A percentile compares a stretch with the other conserved stretches of the same genome.
Conservation (phyloP, 2,888 invertebrate species). For the Cosmia trapezina region DNA sequence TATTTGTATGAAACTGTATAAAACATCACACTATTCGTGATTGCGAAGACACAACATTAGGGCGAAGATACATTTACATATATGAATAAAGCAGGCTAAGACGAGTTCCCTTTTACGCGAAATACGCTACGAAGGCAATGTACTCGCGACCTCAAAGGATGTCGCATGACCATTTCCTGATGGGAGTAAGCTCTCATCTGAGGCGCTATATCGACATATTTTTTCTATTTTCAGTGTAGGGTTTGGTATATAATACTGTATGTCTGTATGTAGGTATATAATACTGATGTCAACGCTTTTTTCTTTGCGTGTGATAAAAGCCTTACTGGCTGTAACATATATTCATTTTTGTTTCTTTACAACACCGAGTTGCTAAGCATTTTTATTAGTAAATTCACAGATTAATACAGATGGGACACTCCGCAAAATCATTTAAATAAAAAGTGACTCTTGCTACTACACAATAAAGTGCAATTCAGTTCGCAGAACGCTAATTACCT, state of each 20-base stretch:
- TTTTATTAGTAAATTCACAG: background rate
- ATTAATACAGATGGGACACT: too few species aligned
- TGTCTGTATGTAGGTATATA: background rate
- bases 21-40: slow-evolving; percentile 60
- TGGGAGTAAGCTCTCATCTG: slow-evolving; percentile 53
- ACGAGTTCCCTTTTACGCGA: slow-evolving; percentile 56
- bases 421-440: too few species aligned
- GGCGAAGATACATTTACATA: slow-evolving; percentile 66
- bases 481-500: too few species aligned
- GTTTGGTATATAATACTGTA: slow-evolving; percentile 2
- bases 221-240: slow-evolving; percentile 28
- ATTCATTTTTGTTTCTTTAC: slow-evolving; percentile 12
- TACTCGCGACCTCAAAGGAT: slow-evolving; percentile 59
- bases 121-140: slow-evolving; percentile 41
- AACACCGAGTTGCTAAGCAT: background rate
- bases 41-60: slow-evolving; percentile 65
- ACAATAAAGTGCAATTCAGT: too few species aligned
- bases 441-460: too few species aligned
- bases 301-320: slow-evolving; percentile 22
- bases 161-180: slow-evolving; percentile 66
- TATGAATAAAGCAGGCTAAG: slow-evolving; percentile 63
- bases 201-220: slow-evolving; percentile 42
- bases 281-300: slow-evolving; percentile 8
- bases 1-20: slow-evolving; percentile 49
- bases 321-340: background rate